Evolutionary conservation across 2,797 vertebrate species (phyloP).

Genomic region (Discoglossus pictus): DNA sequence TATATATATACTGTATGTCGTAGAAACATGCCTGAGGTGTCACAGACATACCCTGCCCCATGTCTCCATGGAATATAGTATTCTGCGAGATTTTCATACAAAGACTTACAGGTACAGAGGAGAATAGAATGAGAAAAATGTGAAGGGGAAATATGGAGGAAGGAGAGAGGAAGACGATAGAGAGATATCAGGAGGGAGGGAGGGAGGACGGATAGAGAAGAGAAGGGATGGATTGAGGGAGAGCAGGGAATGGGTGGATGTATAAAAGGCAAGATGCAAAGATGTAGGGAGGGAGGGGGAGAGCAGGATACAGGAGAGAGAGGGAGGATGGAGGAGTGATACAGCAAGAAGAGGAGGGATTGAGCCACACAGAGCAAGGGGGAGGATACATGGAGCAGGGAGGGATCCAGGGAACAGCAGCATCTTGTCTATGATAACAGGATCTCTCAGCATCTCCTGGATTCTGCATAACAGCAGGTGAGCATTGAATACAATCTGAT

Average conservation of each 20-base stretch:
- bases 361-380: not conserved
- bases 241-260: too few relatives aligned
- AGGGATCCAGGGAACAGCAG: slow-evolving; percentile 27
- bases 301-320: not conserved
- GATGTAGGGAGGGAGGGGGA: not conserved
- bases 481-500: slow-evolving; percentile 7
- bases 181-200: not conserved
- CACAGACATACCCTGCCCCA: too few relatives aligned
- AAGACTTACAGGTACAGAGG: too few relatives aligned
- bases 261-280: not conserved
- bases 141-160: not conserved
- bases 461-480: slow-evolving; percentile 38
- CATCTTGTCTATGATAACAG: slow-evolving; percentile 8
- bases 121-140: too few relatives aligned
- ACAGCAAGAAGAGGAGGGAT: slow-evolving; percentile 3
- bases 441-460: slow-evolving; percentile 40
- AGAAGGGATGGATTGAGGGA: not conserved
- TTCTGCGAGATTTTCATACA: too few relatives aligned
- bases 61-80: too few relatives aligned
- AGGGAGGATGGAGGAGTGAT: not conserved
- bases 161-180: not conserved
- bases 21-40: too few relatives aligned
- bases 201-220: not conserved
- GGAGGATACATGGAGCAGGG: not conserved
- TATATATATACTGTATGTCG: too few relatives aligned